phyloP scores from a whole-genome alignment of 2,113 vertebrate genomes.

The Eretmochelys imbricata region DNA sequence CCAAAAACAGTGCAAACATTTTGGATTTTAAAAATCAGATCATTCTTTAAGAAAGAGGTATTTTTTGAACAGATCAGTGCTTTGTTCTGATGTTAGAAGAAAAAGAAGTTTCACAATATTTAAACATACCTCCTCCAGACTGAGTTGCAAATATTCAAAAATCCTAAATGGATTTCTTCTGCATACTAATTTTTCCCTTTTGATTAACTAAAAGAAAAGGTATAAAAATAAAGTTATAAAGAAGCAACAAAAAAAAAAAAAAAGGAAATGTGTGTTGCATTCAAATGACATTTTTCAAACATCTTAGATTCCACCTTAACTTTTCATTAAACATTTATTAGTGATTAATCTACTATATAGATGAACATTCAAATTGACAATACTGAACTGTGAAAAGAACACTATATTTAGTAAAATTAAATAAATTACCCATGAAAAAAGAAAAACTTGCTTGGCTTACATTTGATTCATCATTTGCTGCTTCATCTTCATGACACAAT shows the following conservation, averaged over 20 bases:
- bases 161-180: slow-evolving; percentile 86
- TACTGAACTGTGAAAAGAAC: background rate
- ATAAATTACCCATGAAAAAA: background rate
- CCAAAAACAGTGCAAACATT: background rate
- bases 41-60: background rate
- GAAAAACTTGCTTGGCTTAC: slow-evolving; percentile 26
- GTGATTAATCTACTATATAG: background rate
- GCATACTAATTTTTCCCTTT: slow-evolving; percentile 76
- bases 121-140: slow-evolving; percentile 90
- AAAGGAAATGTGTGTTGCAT: background rate
- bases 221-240: background rate
- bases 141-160: slow-evolving; percentile 92
- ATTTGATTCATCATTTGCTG: slow-evolving; percentile 8
- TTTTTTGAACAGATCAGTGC: accelerated
- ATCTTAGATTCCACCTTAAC: background rate
- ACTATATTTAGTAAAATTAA: accelerated
- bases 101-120: background rate
- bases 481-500: slow-evolving; percentile 4
- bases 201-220: slow-evolving; percentile 61
- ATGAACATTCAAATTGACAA: background rate
- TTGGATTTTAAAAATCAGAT: background rate
- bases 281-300: accelerated
- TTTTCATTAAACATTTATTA: background rate
- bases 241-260: background rate
- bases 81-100: background rate